These are phyloP conservation scores for Anoplius nigerrimus DNA, from an alignment of 2,888 invertebrate genomes.

Conservation along the genomic window DNA sequence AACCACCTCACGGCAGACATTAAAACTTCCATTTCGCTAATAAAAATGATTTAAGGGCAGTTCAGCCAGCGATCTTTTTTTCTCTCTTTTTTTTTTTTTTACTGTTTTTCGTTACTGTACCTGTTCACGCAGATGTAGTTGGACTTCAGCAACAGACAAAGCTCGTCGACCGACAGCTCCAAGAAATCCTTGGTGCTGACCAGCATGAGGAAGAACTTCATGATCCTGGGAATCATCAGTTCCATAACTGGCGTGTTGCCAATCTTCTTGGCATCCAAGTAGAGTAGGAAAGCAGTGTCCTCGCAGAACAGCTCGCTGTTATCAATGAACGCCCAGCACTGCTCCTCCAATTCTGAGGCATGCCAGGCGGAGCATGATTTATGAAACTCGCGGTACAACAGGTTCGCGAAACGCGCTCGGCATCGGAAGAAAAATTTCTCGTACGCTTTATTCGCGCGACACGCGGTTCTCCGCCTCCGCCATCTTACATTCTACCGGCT, in stretches of 20 bases:
- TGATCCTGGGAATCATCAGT: constrained; percentile 84
- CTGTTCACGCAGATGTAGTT: constrained; percentile 86
- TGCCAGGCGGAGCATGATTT: too few species aligned
- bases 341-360: constrained; percentile 81
- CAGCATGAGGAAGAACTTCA: constrained; percentile 85
- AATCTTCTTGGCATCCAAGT: constrained; percentile 79
- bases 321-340: constrained; percentile 86
- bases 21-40: constrained; percentile 84
- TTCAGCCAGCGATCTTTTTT: constrained; percentile 1
- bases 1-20: constrained; percentile 90
- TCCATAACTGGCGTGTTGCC: constrained; percentile 81
- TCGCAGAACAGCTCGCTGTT: constrained; percentile 83
- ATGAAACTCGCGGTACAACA: not conserved
- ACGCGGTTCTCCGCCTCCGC: not conserved
- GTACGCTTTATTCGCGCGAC: not conserved
- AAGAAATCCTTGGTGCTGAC: constrained; percentile 87
- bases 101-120: constrained; percentile 72
- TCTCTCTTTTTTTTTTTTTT: too few species aligned
- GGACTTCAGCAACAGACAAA: constrained; percentile 82
- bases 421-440: not conserved
- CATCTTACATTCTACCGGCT: not conserved
- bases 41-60: constrained; percentile 19
- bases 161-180: constrained; percentile 80
- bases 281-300: constrained; percentile 84
- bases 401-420: not conserved